These are phyloP conservation scores for Dolichomitus sp. DNA, from an alignment of 2,888 invertebrate species.

Conservation along the genomic window DNA sequence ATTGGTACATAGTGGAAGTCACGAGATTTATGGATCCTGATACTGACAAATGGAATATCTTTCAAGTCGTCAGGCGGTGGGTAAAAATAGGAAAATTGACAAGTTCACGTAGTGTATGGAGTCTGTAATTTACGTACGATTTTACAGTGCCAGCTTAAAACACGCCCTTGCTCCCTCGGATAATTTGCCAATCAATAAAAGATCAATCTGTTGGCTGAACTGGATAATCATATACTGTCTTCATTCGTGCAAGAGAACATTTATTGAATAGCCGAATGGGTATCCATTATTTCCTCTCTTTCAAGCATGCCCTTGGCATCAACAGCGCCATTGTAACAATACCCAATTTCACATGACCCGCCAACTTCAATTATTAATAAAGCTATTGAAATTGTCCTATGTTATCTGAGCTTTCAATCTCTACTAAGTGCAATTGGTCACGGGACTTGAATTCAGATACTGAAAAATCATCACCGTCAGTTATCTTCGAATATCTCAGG, in stretches of 20 bases:
- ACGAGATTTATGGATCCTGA: not conserved
- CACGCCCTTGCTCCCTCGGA: not conserved
- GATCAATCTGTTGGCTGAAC: not conserved
- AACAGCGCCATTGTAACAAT: not conserved
- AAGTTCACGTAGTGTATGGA: not conserved
- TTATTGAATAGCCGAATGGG: conserved; percentile 8
- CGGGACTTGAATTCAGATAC: not conserved
- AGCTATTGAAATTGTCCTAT: too few species aligned
- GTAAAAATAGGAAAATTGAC: not conserved
- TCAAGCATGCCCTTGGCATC: not conserved
- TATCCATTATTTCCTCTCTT: conserved; percentile 18
- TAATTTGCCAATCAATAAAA: not conserved
- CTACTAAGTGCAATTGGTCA: not conserved
- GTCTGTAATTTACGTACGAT: not conserved
- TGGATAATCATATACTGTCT: too few species aligned
- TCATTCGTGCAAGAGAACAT: not conserved
- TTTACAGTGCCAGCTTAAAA: not conserved
- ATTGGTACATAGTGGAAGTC: not conserved
- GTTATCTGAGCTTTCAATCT: not conserved
- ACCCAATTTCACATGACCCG: conserved; percentile 13
- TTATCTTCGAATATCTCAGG: too few species aligned
- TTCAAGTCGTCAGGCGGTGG: not conserved
- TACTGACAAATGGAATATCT: not conserved
- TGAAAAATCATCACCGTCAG: too few species aligned
- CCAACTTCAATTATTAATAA: conserved; percentile 26